Conservation (phyloP, 2,113 vertebrate genomes). For the Hydropotes inermis region DNA sequence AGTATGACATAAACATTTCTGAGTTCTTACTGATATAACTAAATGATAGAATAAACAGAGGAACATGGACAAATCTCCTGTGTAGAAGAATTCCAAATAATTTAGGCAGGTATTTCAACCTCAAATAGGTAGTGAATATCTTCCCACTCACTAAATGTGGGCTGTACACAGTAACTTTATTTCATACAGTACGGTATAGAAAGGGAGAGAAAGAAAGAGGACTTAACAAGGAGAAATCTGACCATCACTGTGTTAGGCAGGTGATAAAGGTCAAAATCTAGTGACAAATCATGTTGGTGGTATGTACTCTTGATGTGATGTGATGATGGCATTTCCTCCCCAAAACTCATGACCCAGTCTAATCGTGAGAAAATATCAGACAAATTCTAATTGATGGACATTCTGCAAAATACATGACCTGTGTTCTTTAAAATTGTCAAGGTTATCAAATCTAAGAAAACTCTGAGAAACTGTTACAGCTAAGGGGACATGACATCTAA, state of each 20-base stretch:
- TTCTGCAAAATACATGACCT: neutral
- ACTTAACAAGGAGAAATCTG: neutral
- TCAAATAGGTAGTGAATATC: neutral
- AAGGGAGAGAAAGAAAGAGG: neutral
- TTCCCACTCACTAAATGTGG: neutral
- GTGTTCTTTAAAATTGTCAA: neutral
- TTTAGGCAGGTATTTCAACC: neutral
- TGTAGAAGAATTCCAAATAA: neutral
- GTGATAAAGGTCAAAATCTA: neutral
- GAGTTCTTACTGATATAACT: neutral
- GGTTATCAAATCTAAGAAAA: neutral
- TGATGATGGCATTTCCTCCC: neutral
- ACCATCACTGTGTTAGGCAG: neutral
- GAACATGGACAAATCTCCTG: neutral
- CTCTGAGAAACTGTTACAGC: neutral
- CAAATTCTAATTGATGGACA: neutral
- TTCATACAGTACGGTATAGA: neutral
- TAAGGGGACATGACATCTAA: neutral
- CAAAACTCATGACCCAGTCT: neutral
- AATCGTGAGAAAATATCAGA: neutral
- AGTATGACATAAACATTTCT: neutral
- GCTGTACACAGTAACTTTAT: neutral
- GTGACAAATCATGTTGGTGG: neutral
- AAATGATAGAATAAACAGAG: neutral
- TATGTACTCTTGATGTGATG: neutral